A percentile compares a stretch with the other conserved stretches of the same genome.
These are phyloP conservation scores for Syndactyla subalaris DNA, from an alignment of 2,797 vertebrate species.

Conservation along the genomic window DNA sequence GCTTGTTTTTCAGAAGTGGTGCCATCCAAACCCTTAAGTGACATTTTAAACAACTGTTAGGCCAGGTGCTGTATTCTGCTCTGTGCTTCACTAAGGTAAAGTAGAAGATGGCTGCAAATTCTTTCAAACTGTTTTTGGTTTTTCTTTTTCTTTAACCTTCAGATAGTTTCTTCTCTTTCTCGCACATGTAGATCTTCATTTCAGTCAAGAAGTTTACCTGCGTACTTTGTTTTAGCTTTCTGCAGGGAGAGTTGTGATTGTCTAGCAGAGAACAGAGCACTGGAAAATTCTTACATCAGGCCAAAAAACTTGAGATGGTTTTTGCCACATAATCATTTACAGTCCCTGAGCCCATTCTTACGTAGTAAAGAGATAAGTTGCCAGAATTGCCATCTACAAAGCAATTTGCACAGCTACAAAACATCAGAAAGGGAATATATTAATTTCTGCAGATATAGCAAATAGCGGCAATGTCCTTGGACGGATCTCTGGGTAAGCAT, in stretches of 20 bases:
- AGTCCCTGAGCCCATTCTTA: neutral
- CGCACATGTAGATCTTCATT: neutral
- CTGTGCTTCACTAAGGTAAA: neutral
- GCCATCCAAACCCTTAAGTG: neutral
- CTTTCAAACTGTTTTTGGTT: neutral
- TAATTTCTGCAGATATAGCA: slow-evolving; percentile 7
- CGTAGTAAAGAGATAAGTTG: neutral
- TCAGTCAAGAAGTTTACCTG: neutral
- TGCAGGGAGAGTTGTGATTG: neutral
- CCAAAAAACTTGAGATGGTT: neutral
- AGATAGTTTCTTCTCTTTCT: neutral
- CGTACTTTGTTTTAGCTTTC: neutral
- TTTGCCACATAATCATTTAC: slow-evolving; percentile 18
- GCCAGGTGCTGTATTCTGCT: neutral
- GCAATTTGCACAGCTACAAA: slow-evolving; percentile 4
- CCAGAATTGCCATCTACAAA: neutral
- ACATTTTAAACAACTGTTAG: neutral
- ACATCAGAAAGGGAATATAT: slow-evolving; percentile 8
- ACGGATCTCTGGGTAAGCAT: neutral
- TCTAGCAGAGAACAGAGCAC: neutral
- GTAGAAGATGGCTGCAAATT: neutral
- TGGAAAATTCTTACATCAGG: neutral
- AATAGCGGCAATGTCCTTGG: neutral
- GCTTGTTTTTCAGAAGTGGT: neutral
- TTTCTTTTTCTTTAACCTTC: neutral